Conservation (phyloP, 23 tunicate genomes). For the Corella eumyota region DNA sequence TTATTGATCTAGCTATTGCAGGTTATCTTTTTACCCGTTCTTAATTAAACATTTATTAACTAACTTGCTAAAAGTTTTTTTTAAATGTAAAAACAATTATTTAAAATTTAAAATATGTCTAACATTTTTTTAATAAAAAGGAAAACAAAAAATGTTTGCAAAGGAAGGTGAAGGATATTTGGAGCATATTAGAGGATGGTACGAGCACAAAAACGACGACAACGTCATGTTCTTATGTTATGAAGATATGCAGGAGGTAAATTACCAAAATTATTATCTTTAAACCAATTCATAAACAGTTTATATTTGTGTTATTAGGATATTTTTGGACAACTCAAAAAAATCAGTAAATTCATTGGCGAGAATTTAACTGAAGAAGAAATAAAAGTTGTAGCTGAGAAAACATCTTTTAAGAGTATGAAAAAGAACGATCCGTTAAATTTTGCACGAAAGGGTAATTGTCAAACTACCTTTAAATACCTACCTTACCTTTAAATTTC, state of each 20-base stretch:
- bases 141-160: not conserved
- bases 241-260: slow-evolving; percentile 16
- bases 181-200: slow-evolving; percentile 7
- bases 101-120: no score
- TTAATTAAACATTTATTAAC: no score
- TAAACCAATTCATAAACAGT: not conserved
- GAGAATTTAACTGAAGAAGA: not conserved
- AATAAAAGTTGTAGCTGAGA: not conserved
- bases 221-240: slow-evolving; percentile 7
- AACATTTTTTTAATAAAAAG: no score
- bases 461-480: no score
- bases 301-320: not conserved
- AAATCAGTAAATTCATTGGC: slow-evolving; percentile 4
- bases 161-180: slow-evolving; percentile 12
- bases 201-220: slow-evolving; percentile 13
- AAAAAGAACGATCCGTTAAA: not conserved
- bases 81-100: no score
- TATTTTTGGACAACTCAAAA: not conserved
- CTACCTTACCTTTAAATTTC: no score
- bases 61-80: no score
- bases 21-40: no score
- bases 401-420: not conserved
- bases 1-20: no score
- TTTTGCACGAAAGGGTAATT: no score
- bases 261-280: not conserved